Evolutionary conservation across 2,113 vertebrate genomes (phyloP).

Genomic region (Rhombomys opimus): DNA sequence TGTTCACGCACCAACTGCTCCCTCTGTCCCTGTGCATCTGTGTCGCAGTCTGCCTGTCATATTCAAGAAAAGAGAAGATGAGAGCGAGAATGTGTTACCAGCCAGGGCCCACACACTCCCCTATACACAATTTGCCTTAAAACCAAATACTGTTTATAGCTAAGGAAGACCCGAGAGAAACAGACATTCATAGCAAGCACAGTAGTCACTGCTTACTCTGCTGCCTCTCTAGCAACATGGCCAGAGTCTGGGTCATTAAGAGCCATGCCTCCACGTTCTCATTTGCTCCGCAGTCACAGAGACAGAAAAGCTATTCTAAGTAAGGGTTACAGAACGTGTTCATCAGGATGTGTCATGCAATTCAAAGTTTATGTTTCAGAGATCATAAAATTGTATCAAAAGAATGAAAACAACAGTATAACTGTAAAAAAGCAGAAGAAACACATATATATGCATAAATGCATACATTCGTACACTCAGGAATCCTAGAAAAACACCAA

Average conservation of each 20-base stretch:
- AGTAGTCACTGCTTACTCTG: neutral
- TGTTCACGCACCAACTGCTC: constrained; percentile 94
- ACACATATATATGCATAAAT: neutral
- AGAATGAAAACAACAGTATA: neutral
- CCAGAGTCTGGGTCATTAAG: no score
- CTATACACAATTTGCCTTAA: neutral
- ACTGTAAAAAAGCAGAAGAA: neutral
- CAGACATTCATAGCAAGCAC: neutral
- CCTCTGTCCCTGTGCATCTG: constrained; percentile 93
- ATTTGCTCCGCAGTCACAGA: neutral
- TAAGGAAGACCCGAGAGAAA: neutral
- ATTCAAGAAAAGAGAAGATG: constrained; percentile 76
- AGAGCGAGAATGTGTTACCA: neutral
- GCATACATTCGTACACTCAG: neutral
- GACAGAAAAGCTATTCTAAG: neutral
- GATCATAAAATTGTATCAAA: neutral
- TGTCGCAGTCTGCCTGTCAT: constrained; percentile 92
- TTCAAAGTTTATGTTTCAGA: neutral
- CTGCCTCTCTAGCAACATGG: neutral
- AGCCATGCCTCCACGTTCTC: neutral
- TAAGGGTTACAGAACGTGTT: neutral
- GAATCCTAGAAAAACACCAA: neutral
- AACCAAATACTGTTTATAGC: neutral
- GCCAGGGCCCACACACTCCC: neutral
- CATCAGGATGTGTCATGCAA: neutral